Percentiles rank a stretch among this genome's conserved stretches.
These are phyloP conservation scores for Cichlasoma orientale DNA, from an alignment of 2,797 vertebrate genomes.

Conservation along the genomic window DNA sequence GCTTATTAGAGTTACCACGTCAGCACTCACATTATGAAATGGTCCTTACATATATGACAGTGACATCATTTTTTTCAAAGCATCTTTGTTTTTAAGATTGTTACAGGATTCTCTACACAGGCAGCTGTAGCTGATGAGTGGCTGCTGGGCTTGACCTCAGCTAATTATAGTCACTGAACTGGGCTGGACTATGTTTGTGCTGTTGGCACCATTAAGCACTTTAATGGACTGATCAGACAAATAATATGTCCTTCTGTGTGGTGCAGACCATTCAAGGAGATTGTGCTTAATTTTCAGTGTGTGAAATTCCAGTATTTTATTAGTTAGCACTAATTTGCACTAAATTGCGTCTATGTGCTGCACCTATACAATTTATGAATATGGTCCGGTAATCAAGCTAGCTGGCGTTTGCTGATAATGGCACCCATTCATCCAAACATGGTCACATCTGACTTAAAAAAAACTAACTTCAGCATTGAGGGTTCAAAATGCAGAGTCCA, in stretches of 20 bases:
- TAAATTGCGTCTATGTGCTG: not conserved
- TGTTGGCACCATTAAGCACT: not conserved
- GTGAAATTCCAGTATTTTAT: not conserved
- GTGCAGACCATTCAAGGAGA: not conserved
- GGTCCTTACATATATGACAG: no score
- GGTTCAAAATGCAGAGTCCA: not conserved
- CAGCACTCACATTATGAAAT: no score
- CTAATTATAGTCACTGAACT: not conserved
- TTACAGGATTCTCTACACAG: no score
- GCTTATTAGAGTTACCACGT: no score
- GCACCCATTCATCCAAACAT: not conserved
- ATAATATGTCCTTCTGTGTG: not conserved
- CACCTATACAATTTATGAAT: not conserved
- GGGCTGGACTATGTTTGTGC: not conserved
- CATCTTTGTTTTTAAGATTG: no score
- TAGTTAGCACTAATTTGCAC: not conserved
- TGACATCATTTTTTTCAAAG: no score
- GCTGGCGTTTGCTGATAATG: not conserved
- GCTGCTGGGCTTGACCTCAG: fast-evolving
- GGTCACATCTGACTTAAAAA: not conserved
- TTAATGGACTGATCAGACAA: not conserved
- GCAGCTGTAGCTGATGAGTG: no score
- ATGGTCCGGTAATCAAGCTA: not conserved
- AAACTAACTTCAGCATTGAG: not conserved
- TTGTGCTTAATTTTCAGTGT: not conserved